A percentile compares a stretch with the other conserved stretches of the same genome.
Conservation (phyloP, 2,888 invertebrate genomes). For the Allophyes oxyacanthae region DNA sequence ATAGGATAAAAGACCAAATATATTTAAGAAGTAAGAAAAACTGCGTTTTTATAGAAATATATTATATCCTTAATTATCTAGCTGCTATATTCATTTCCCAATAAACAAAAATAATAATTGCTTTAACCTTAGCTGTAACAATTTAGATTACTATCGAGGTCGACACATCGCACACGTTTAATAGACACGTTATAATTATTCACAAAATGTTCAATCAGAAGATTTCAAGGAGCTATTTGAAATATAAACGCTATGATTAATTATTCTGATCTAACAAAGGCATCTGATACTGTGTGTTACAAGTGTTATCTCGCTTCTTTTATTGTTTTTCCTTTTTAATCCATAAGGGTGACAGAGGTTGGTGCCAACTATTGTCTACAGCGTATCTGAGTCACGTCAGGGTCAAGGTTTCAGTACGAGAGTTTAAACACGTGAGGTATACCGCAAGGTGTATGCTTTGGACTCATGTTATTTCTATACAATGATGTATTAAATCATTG, state of each 20-base stretch:
- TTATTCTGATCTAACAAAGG: slow-evolving; percentile 58
- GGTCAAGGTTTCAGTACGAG: slow-evolving; percentile 66
- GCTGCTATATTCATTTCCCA: too few species aligned
- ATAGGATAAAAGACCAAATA: too few species aligned
- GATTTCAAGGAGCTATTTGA: slow-evolving; percentile 6
- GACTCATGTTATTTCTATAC: slow-evolving; percentile 54
- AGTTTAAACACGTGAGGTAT: slow-evolving; percentile 61
- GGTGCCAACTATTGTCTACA: slow-evolving; percentile 61
- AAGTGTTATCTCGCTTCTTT: slow-evolving; percentile 55
- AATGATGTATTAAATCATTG: slow-evolving; percentile 23
- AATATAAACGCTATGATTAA: slow-evolving; percentile 14
- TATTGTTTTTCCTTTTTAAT: slow-evolving; percentile 65
- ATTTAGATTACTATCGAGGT: background rate
- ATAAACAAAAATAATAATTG: too few species aligned
- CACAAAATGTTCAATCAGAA: background rate
- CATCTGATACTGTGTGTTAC: slow-evolving; percentile 63
- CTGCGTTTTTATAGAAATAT: too few species aligned
- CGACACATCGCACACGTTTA: background rate
- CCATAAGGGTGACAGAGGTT: slow-evolving; percentile 59
- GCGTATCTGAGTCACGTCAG: slow-evolving; percentile 64
- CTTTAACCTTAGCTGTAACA: too few species aligned
- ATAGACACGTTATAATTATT: background rate
- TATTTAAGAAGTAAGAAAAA: too few species aligned
- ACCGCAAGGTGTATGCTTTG: slow-evolving; percentile 62
- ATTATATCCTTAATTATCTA: too few species aligned